A percentile compares a stretch with the other conserved stretches of the same genome.
phyloP scores from a whole-genome alignment of 2,113 vertebrate species.

The Sinosuthora webbiana region DNA sequence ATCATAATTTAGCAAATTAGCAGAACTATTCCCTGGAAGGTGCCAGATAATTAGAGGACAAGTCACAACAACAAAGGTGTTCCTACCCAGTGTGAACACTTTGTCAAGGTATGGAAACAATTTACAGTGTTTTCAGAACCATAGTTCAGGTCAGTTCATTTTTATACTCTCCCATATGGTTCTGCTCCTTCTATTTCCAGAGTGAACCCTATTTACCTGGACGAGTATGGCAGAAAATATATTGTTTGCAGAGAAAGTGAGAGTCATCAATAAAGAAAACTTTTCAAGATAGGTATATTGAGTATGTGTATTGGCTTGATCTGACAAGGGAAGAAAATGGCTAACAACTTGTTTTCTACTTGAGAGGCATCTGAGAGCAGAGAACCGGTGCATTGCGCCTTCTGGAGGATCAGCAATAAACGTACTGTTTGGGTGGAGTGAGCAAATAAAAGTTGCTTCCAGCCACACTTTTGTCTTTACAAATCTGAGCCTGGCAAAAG shows the following conservation, averaged over 20 bases:
- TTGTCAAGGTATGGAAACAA: conserved; percentile 59
- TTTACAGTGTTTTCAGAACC: conserved; percentile 58
- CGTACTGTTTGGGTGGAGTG: not conserved
- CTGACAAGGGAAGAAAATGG: conserved; percentile 44
- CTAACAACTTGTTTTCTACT: conserved; percentile 47
- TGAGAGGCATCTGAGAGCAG: conserved; percentile 22
- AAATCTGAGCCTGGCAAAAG: not conserved
- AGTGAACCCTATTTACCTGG: conserved; percentile 62
- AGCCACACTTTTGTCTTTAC: not conserved
- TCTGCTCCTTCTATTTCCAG: conserved; percentile 49
- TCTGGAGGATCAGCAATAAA: not conserved
- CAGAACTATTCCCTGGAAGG: not conserved
- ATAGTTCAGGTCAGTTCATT: conserved; percentile 54
- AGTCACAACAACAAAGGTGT: conserved; percentile 1
- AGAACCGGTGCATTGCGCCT: not conserved
- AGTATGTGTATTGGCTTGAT: conserved; percentile 37
- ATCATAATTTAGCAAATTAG: not conserved
- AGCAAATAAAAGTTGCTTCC: not conserved
- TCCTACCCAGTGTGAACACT: not conserved
- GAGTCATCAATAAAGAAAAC: conserved; percentile 65
- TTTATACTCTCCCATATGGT: conserved; percentile 43
- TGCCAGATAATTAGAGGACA: conserved; percentile 22
- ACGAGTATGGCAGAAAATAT: conserved; percentile 31
- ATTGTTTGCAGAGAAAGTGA: conserved; percentile 50
- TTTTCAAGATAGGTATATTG: conserved; percentile 45